A percentile compares a stretch with the other conserved stretches of the same genome.
Evolutionary conservation across 2,113 vertebrate genomes (phyloP).

Genomic region (Taxidea taxus): DNA sequence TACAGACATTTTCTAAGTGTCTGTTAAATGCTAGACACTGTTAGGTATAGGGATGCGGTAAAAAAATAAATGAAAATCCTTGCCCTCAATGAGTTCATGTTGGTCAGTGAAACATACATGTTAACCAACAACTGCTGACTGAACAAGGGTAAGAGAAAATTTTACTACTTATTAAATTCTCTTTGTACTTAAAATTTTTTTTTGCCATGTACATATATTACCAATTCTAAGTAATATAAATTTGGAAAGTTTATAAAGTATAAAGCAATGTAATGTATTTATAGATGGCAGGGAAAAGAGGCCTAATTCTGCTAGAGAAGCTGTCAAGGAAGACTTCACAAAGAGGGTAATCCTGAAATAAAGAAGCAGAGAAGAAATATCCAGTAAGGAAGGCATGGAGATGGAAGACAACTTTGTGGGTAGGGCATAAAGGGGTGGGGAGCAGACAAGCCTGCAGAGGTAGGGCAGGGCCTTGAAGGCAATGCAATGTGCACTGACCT

Average conservation of each 20-base stretch:
- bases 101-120: background rate
- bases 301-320: background rate
- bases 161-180: background rate
- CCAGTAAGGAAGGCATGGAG: background rate
- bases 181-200: background rate
- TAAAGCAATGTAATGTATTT: background rate
- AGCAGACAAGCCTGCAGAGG: background rate
- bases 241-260: background rate
- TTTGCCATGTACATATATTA: background rate
- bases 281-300: background rate
- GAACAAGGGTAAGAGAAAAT: conserved; percentile 36
- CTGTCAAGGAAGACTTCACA: background rate
- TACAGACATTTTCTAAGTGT: conserved; percentile 3
- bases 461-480: background rate
- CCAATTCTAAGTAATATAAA: background rate
- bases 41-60: background rate
- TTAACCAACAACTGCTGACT: background rate
- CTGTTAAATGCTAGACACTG: background rate
- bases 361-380: background rate
- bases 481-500: background rate
- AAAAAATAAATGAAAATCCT: conserved; percentile 4
- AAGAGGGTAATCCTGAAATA: background rate
- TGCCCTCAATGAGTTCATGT: background rate
- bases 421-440: no score
- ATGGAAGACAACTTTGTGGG: background rate